Evolutionary conservation across 2,797 vertebrate species (phyloP).

Genomic region (Pipistrellus pipistrellus): DNA sequence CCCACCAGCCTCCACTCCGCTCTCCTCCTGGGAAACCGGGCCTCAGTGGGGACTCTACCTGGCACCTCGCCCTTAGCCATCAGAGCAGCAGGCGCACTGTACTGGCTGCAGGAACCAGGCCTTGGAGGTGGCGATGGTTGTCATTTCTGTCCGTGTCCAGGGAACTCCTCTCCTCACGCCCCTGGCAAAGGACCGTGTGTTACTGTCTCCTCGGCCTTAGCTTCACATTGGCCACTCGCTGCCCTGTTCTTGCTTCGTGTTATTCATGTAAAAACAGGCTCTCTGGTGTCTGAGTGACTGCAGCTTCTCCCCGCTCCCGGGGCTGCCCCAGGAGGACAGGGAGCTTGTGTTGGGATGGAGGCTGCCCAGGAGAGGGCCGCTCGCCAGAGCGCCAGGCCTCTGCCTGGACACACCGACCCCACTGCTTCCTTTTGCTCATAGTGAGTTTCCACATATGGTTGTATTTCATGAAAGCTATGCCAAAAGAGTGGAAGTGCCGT

Average conservation of each 20-base stretch:
- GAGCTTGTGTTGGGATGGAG: not conserved
- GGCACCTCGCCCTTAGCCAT: not conserved
- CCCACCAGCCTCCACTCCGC: rapidly evolving
- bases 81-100: not conserved
- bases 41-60: not conserved
- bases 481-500: not conserved
- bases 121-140: not conserved
- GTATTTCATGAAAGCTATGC: not conserved
- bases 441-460: not conserved
- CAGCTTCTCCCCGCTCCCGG: not conserved
- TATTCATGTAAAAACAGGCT: not conserved
- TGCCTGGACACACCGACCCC: too few relatives aligned
- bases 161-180: not conserved
- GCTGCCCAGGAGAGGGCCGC: not conserved
- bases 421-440: not conserved
- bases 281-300: not conserved
- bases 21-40: not conserved
- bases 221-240: not conserved
- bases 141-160: not conserved
- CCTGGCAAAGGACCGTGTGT: not conserved
- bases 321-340: too few relatives aligned
- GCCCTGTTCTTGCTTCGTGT: not conserved
- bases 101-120: not conserved
- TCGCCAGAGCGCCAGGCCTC: not conserved
- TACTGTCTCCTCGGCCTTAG: not conserved